Base-by-base conservation (phyloP, 1,140 invertebrate genomes). In the Drosophila ohnishii region DNA sequence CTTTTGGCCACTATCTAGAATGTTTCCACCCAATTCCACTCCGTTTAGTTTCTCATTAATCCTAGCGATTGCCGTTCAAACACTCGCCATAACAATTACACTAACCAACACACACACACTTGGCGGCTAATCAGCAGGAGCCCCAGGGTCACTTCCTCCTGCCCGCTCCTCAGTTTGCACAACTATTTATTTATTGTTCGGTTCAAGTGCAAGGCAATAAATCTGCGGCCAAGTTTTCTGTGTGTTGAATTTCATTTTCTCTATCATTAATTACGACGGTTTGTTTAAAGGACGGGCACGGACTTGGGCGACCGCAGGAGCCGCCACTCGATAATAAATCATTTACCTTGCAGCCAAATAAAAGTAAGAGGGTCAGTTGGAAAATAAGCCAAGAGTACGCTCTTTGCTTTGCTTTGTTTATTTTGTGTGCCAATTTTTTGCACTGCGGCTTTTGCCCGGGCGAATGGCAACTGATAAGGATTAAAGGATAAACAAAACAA, bases 381-480 rank as follows among this genome's bases (percentile, higher is more conserved):
- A 59, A 57, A 51, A 67, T 53, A 75, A 78, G 70, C 56, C 58
- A 78, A 56, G 47, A 65, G 64, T 60, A 59, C 48, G 25, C 47
- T 32, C 1, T 37, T 53, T 22, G 35, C 1, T 37, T 53, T 22
- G 35, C 40, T 25, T 69, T 58, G 44, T 73, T 74, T 69, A 39
- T 53, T 55, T 53, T 48, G 37, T 72, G 47, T 44, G 45, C 37
- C 35, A 34, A 40, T 66, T 65, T 71, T 58, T 57, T 67, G 25
- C 35, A 9, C 51, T 47, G n/a, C 35, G 42, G 45, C 37, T 71
- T 35, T 47, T 40, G 59, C 59, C 25, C 22, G 25, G 53, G 48
- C 55, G 50, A 69, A 61, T 62, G 57, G 62, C 35, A 82, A 75
- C 79, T 82, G 79, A 82, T 82, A 82, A 74, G 79, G 79, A 82